Conservation (phyloP, 2,113 vertebrate genomes). For the Cottus gobio region DNA sequence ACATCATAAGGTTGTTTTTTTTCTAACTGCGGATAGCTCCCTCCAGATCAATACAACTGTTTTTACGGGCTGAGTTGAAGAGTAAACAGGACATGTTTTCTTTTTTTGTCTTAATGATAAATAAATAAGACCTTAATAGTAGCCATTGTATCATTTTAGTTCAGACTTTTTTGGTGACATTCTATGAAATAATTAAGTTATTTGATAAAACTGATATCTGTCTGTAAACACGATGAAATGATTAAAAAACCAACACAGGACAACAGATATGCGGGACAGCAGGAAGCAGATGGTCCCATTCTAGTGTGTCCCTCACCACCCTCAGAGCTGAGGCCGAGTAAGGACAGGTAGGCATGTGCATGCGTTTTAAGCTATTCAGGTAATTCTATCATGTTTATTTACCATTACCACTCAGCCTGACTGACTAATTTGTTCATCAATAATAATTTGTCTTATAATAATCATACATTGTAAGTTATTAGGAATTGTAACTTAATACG, state of each 20-base stretch:
- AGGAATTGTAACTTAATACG: background rate
- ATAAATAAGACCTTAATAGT: background rate
- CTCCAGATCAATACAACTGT: background rate
- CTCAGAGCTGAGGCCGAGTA: constrained; percentile 6
- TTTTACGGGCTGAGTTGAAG: too few species aligned
- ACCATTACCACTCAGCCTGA: background rate
- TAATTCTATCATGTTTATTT: background rate
- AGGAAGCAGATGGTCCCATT: constrained; percentile 34
- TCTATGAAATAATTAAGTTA: too few species aligned
- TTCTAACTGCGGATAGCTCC: background rate
- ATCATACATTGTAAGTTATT: background rate
- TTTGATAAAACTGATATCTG: background rate
- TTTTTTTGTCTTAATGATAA: background rate
- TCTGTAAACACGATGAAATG: background rate
- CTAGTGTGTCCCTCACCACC: background rate
- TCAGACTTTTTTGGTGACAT: background rate
- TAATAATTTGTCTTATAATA: background rate
- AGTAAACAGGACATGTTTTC: background rate
- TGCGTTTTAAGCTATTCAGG: constrained; percentile 10
- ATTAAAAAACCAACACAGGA: background rate
- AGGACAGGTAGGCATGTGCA: constrained; percentile 26
- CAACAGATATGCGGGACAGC: background rate
- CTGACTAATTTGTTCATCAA: background rate
- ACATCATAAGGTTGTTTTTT: background rate
- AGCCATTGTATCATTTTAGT: background rate